A percentile compares a stretch with the other conserved stretches of the same genome.
Conservation (phyloP, 2,113 vertebrate genomes). For the Macrotus californicus region DNA sequence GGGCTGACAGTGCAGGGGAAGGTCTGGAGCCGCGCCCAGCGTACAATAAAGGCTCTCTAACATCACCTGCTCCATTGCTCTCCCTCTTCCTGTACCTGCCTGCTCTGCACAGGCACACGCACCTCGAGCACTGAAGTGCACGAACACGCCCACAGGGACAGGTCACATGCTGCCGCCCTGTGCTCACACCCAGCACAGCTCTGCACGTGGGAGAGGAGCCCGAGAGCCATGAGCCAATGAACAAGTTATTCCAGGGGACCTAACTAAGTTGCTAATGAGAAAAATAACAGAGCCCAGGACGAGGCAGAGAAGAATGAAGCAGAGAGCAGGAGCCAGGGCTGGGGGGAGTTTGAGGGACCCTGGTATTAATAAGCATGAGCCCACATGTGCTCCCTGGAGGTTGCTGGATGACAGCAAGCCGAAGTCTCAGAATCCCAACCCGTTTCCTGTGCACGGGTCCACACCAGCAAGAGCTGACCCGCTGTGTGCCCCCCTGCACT, state of each 20-base stretch:
- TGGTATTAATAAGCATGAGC: not conserved
- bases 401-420: not conserved
- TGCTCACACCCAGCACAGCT: not conserved
- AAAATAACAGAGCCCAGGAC: not conserved
- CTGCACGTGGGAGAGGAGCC: not conserved
- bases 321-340: not conserved
- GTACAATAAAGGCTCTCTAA: not conserved
- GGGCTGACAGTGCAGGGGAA: not conserved
- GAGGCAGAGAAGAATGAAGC: not conserved
- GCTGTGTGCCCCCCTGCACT: fast-evolving
- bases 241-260: not conserved
- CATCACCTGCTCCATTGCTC: not conserved
- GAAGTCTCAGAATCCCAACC: not conserved
- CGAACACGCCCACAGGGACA: not conserved
- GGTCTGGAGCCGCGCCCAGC: not conserved
- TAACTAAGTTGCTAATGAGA: not conserved
- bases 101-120: not conserved
- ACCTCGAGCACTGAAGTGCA: not conserved
- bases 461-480: not conserved
- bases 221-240: not conserved
- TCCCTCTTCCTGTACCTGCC: not conserved
- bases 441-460: not conserved
- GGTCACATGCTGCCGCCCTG: not conserved
- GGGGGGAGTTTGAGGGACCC: no score
- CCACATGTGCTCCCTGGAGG: not conserved